These are phyloP conservation scores for Dipodomys merriami DNA, from an alignment of 2,113 vertebrate species.

Conservation along the genomic window DNA sequence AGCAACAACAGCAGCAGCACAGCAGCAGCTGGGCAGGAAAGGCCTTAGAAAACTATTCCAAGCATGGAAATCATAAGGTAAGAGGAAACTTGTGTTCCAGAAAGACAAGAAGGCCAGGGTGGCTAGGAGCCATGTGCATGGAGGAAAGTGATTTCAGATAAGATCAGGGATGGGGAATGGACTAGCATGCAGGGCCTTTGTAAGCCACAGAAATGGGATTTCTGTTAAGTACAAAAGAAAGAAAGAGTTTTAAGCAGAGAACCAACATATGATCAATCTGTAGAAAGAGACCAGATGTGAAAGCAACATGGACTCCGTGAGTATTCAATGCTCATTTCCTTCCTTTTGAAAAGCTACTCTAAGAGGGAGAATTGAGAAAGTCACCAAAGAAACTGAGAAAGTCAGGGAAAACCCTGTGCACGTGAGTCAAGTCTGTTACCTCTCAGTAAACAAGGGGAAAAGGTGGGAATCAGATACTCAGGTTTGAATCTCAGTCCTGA, in stretches of 20 bases:
- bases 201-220: slow-evolving; percentile 13
- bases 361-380: slow-evolving; percentile 23
- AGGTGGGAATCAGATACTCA: neutral
- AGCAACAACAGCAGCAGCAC: too few relatives aligned
- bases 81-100: neutral
- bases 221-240: slow-evolving; percentile 25
- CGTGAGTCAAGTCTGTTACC: slow-evolving; percentile 8
- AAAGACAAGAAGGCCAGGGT: neutral
- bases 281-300: neutral
- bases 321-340: neutral
- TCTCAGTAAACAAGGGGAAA: neutral
- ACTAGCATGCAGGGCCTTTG: neutral
- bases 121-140: neutral
- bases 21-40: neutral
- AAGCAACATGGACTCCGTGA: neutral
- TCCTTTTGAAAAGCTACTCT: slow-evolving; percentile 53
- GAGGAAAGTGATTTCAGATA: neutral
- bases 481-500: neutral
- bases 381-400: slow-evolving; percentile 11
- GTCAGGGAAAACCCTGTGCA: slow-evolving; percentile 12
- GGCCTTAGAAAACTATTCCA: neutral
- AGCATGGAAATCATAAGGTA: neutral
- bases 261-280: neutral
- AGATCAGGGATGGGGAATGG: neutral
- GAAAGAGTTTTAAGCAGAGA: neutral